Conservation (phyloP, 2,797 vertebrate genomes). For the Cirrhinus mrigala region DNA sequence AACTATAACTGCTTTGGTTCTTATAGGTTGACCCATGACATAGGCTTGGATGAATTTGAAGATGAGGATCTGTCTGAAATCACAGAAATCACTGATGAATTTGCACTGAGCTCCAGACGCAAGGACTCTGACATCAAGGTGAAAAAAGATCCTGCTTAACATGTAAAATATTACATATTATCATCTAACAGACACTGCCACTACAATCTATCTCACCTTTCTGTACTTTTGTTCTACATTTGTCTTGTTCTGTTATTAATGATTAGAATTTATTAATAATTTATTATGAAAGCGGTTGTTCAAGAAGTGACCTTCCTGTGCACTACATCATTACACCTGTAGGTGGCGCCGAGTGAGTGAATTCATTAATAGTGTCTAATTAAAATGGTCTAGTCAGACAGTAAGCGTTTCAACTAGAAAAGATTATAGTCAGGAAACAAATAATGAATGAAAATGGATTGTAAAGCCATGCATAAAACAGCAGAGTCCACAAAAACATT, state of each 20-base stretch:
- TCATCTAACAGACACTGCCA: background rate
- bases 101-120: conserved; percentile 92
- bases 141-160: conserved; percentile 35
- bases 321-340: background rate
- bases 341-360: background rate
- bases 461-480: background rate
- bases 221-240: background rate
- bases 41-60: conserved; percentile 97
- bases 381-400: background rate
- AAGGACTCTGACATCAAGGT: conserved; percentile 89
- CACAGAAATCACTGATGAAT: conserved; percentile 92
- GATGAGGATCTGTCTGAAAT: conserved; percentile 98
- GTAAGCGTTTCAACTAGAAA: background rate
- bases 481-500: background rate
- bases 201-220: background rate
- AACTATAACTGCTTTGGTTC: background rate
- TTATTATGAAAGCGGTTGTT: background rate
- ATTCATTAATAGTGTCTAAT: background rate
- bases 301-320: background rate
- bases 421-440: background rate
- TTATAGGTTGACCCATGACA: conserved; percentile 96
- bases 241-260: background rate
- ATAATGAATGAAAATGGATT: background rate
- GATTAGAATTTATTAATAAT: background rate
- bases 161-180: background rate